Evolutionary conservation across 1,140 invertebrate genomes (phyloP).

Genomic region (Anastatus disparis): DNA sequence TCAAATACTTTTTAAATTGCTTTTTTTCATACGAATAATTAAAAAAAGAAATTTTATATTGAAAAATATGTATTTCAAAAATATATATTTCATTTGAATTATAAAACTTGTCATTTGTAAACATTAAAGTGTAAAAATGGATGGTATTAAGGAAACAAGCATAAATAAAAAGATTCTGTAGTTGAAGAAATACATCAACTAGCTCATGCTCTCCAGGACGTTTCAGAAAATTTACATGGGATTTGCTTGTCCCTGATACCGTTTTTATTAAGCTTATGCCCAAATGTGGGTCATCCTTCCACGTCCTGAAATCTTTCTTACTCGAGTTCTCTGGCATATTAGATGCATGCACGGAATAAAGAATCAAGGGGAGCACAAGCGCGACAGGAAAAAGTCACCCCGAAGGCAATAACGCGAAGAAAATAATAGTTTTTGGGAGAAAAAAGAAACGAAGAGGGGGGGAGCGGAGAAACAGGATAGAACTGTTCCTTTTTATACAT

Average conservation of each 20-base stretch:
- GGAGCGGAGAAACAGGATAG: conserved; percentile 1
- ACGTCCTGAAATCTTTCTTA: conserved; percentile 6
- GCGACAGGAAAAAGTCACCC: conserved; percentile 12
- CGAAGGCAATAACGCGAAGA: conserved; percentile 16
- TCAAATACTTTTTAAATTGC: too few relatives aligned
- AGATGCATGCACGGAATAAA: conserved; percentile 1
- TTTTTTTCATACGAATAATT: too few relatives aligned
- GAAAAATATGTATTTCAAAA: too few relatives aligned
- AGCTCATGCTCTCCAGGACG: too few relatives aligned
- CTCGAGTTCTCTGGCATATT: background rate
- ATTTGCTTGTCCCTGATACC: background rate
- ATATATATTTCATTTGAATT: too few relatives aligned
- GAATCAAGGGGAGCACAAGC: background rate
- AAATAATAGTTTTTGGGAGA: conserved; percentile 28
- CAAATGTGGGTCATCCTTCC: conserved; percentile 30
- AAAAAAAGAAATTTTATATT: too few relatives aligned
- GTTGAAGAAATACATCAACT: too few relatives aligned
- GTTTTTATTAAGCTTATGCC: conserved; percentile 17
- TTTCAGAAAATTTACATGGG: background rate
- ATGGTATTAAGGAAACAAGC: too few relatives aligned
- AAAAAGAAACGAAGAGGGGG: background rate
- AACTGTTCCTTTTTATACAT: background rate
- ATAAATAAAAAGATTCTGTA: too few relatives aligned
- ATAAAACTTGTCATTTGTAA: too few relatives aligned
- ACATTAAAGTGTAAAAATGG: too few relatives aligned